phyloP scores from a whole-genome alignment of 2,113 vertebrate genomes.

The Paramormyrops kingsleyae region DNA sequence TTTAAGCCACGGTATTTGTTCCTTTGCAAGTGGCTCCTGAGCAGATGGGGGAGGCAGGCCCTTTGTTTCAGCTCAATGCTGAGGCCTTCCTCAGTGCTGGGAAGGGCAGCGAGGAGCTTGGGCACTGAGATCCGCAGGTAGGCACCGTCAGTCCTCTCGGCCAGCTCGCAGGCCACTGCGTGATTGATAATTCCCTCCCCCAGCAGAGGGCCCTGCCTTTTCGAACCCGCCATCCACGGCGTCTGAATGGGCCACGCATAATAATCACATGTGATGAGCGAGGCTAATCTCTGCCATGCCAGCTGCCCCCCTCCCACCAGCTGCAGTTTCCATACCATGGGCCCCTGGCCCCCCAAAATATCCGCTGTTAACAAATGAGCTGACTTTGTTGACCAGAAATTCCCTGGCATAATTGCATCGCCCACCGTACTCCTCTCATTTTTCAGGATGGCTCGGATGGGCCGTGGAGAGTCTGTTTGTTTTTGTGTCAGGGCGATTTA shows the following conservation, averaged over 20 bases:
- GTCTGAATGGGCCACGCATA: conserved; percentile 48
- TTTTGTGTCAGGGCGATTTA: conserved; percentile 65
- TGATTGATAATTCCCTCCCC: conserved; percentile 29
- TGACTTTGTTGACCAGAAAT: conserved; percentile 55
- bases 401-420: conserved; percentile 61
- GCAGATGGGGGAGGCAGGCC: background rate
- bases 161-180: conserved; percentile 60
- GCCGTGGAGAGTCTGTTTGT: conserved; percentile 61
- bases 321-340: conserved; percentile 35
- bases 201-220: conserved; percentile 36
- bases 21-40: background rate
- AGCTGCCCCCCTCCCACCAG: conserved; percentile 51
- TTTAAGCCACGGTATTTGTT: background rate
- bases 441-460: conserved; percentile 52
- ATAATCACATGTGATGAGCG: conserved; percentile 64
- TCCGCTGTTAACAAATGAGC: conserved; percentile 43
- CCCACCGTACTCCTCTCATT: conserved; percentile 49
- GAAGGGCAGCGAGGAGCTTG: background rate
- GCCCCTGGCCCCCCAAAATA: conserved; percentile 28
- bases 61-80: background rate
- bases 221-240: conserved; percentile 61
- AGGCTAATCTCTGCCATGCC: conserved; percentile 52
- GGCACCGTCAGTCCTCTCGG: conserved; percentile 58
- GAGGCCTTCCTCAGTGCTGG: background rate
- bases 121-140: conserved; percentile 49